phyloP scores from a whole-genome alignment of 2,797 vertebrate genomes.

The Alcedo quadribrachys region DNA sequence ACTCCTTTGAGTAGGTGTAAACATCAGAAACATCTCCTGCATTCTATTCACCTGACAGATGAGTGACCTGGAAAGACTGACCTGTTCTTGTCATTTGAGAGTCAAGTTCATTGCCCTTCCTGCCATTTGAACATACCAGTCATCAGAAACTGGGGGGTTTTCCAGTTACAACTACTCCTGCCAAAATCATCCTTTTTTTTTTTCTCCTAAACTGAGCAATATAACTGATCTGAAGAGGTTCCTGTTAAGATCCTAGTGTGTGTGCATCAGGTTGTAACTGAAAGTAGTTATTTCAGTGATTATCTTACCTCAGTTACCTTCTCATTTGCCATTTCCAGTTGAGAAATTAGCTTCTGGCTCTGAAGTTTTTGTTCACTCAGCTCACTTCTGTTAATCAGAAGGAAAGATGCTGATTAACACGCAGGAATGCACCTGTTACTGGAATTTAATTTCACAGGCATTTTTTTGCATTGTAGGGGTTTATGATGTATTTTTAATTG shows the following conservation, averaged over 20 bases:
- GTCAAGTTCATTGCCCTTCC: neutral
- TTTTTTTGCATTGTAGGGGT: neutral
- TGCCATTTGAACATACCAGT: neutral
- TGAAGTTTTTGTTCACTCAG: constrained; percentile 88
- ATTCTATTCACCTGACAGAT: neutral
- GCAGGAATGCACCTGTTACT: neutral
- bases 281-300: neutral
- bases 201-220: neutral
- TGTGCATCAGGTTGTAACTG: neutral
- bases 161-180: neutral
- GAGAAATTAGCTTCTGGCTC: constrained; percentile 85
- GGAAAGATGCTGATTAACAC: constrained; percentile 41
- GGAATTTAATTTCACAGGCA: neutral
- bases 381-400: constrained; percentile 83
- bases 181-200: neutral
- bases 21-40: neutral
- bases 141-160: neutral
- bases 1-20: neutral
- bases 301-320: constrained; percentile 85
- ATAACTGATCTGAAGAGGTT: constrained; percentile 26
- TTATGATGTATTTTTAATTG: neutral
- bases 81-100: neutral
- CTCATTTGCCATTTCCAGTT: constrained; percentile 85
- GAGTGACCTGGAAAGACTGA: neutral
- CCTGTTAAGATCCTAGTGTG: neutral